Evolutionary conservation across 2,888 invertebrate species (phyloP), one percentile per base, ranked within the genome.

Genomic region (Cephus rjabovi): DNA sequence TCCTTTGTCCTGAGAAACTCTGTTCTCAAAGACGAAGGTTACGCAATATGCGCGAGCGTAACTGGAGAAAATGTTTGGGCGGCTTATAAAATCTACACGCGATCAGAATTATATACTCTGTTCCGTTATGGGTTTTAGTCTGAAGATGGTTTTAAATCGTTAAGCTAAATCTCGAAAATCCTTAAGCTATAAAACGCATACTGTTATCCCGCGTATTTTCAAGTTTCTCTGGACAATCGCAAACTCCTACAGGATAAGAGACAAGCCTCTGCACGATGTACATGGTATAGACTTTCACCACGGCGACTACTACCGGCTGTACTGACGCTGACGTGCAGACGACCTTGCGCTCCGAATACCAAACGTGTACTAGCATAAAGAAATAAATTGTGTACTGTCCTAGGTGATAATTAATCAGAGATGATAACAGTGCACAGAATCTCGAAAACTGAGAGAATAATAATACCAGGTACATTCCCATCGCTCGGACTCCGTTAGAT

Each of bases 341-440:
- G 86, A 86, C 86, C 86, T 86, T 86, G 86, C 86, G 83, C 83
- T 85, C 84, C 82, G 71, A 77, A 80, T 83, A 80, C 80, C 78
- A 80, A 84, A 81, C 84, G 80, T 78, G 77, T 77, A 76, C 76
- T 75, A 77, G 76, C 0, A 12, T 40, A 40, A 4, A 23, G 40
- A 23, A 56, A 23, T 4, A 23, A 56, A 56, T 56, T 9, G 15
- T 56, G 23, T 56, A 56, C 15, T 15, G 9, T 56, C 23, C 23
- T 23, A 23, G 40, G 1, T 56, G 6, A 56, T 6, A 23, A 40
- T 40, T 40, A 40, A 56, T 56, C 40, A 9, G 23, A 40, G 40
- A 56, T 9, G 2, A 56, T 23, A 56, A 56, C 15, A 6, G 6
- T 23, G 23, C 40, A 23, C 1, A 23, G 23, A 23, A 23, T 56